Evolutionary conservation across 1,140 invertebrate species (phyloP).

Genomic region (Varroa destructor): DNA sequence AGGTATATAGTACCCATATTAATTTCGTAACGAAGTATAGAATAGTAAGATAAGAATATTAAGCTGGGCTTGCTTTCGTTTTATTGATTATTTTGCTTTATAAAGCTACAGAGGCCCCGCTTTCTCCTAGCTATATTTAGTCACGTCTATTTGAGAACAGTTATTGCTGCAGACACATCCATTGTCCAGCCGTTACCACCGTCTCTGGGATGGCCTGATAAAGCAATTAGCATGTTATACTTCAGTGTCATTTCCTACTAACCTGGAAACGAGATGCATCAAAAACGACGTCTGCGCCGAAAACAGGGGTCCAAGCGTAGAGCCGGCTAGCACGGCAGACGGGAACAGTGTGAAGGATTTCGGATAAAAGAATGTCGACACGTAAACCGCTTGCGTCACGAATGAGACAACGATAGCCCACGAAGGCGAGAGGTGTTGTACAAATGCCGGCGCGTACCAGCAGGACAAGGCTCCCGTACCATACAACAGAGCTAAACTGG

Average conservation of each 20-base stretch:
- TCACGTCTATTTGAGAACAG: too few species aligned
- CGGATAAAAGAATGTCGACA: slow-evolving; percentile 35
- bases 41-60: too few species aligned
- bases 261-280: slow-evolving; percentile 33
- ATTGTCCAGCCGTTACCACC: too few species aligned
- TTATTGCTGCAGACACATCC: too few species aligned
- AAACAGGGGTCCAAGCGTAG: slow-evolving; percentile 33
- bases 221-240: too few species aligned
- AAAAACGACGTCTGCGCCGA: slow-evolving; percentile 34
- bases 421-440: slow-evolving; percentile 33
- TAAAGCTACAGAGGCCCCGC: too few species aligned
- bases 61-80: too few species aligned
- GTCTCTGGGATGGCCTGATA: too few species aligned
- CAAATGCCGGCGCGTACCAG: slow-evolving; percentile 34
- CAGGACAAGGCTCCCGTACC: slow-evolving; percentile 33
- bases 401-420: slow-evolving; percentile 34
- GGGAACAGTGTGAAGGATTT: slow-evolving; percentile 33
- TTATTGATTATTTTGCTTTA: too few species aligned
- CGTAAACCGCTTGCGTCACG: slow-evolving; percentile 33
- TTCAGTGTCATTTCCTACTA: not conserved
- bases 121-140: too few species aligned
- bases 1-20: too few species aligned
- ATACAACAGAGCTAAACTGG: slow-evolving; percentile 31
- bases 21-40: too few species aligned
- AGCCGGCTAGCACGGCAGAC: slow-evolving; percentile 31